phyloP scores from a whole-genome alignment of 2,888 invertebrate species.

The Azorinus chamasolen region DNA sequence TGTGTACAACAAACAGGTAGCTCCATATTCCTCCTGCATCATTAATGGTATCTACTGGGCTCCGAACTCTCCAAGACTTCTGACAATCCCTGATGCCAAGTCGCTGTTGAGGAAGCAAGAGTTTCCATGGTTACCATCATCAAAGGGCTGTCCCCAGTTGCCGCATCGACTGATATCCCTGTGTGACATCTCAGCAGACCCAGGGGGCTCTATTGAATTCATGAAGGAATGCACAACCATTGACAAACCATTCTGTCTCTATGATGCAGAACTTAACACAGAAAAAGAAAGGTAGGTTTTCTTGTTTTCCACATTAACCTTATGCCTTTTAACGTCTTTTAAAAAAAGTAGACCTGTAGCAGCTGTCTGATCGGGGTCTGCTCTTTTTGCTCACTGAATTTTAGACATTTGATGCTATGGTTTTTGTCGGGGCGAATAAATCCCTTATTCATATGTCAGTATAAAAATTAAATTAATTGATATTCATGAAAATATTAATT shows the following conservation, averaged over 20 bases:
- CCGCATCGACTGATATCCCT: slow-evolving; percentile 92
- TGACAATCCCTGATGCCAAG: slow-evolving; percentile 99
- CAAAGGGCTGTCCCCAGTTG: slow-evolving; percentile 83
- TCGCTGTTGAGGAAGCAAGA: slow-evolving; percentile 93
- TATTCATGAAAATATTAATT: too few species aligned
- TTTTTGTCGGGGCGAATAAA: too few species aligned
- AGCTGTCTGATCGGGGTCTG: too few species aligned
- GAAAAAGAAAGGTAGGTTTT: slow-evolving; percentile 94
- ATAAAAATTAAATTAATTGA: too few species aligned
- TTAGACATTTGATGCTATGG: too few species aligned
- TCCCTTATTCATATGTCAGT: too few species aligned
- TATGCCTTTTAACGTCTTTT: too few species aligned
- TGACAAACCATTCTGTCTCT: slow-evolving; percentile 99
- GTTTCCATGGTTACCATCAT: slow-evolving; percentile 97
- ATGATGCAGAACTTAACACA: slow-evolving; percentile 99
- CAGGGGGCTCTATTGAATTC: slow-evolving; percentile 99
- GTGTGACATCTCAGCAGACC: slow-evolving; percentile 99
- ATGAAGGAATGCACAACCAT: slow-evolving; percentile 99
- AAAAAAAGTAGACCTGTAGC: too few species aligned
- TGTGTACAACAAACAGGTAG: too few species aligned
- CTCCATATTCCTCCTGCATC: slow-evolving; percentile 98
- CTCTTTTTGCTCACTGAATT: too few species aligned
- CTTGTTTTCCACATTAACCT: too few species aligned
- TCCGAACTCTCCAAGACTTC: slow-evolving; percentile 96
- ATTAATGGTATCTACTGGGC: slow-evolving; percentile 99